Evolutionary conservation across 2,113 vertebrate genomes (phyloP).

Genomic region (Neolamprologus fasciatus): DNA sequence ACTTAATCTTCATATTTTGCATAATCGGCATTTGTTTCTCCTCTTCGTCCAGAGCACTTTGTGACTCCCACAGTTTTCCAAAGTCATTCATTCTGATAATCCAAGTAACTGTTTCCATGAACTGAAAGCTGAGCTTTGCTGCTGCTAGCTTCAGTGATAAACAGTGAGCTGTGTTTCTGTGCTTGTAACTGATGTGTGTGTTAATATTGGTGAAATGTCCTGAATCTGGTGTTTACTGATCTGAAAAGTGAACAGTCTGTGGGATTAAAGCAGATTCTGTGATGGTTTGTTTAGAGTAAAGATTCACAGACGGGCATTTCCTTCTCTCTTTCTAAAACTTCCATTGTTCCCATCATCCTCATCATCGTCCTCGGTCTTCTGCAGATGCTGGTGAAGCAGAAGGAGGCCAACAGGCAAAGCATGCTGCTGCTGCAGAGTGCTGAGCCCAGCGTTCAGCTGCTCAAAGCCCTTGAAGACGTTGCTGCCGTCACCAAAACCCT

Average conservation of each 20-base stretch:
- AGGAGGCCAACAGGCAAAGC: constrained; percentile 77
- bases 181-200: not conserved
- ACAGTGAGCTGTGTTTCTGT: not conserved
- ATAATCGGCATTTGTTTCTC: not conserved
- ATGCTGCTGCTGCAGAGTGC: constrained; percentile 72
- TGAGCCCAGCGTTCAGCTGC: constrained; percentile 72
- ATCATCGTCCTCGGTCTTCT: not conserved
- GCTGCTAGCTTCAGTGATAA: not conserved
- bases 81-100: not conserved
- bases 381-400: constrained; percentile 79
- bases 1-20: not conserved
- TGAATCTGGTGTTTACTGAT: constrained; percentile 19
- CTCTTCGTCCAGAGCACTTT: not conserved
- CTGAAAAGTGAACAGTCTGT: constrained; percentile 16
- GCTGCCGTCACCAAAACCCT: constrained; percentile 66
- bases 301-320: not conserved
- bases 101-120: not conserved
- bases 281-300: not conserved
- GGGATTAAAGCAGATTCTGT: not conserved
- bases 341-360: not conserved
- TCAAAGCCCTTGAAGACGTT: constrained; percentile 74
- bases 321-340: not conserved
- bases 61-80: not conserved
- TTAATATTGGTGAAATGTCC: constrained; percentile 1
- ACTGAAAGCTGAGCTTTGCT: not conserved